Conservation (phyloP, 53 echinoderm and acorn worm species). For the Zoroaster sp. region DNA sequence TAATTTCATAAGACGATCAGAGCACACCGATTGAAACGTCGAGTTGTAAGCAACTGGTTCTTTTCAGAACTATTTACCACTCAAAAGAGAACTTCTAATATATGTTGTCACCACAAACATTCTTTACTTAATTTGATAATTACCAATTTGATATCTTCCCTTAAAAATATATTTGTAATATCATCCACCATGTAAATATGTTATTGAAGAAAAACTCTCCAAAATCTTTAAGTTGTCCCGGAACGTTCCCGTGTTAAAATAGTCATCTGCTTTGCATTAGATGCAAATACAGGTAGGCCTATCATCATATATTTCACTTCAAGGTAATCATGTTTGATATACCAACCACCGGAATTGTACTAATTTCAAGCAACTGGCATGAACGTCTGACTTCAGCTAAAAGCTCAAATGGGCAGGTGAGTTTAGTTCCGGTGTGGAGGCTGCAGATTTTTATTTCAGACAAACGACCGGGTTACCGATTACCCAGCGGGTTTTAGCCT, state of each 20-base stretch:
- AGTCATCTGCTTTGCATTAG: not conserved
- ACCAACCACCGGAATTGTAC: constrained; percentile 9
- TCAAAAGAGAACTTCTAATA: not conserved
- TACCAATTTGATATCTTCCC: not conserved
- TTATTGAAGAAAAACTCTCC: not conserved
- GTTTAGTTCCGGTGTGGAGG: constrained; percentile 8
- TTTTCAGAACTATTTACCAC: not conserved
- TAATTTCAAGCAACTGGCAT: not conserved
- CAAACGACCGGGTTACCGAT: constrained; percentile 16
- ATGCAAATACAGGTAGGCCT: not conserved
- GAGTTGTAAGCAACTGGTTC: not conserved
- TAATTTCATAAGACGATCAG: too few species aligned
- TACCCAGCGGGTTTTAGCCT: not conserved
- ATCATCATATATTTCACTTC: not conserved
- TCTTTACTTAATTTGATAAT: not conserved
- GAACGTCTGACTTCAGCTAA: not conserved
- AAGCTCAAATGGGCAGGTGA: not conserved
- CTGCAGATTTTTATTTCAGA: not conserved
- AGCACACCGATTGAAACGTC: not conserved
- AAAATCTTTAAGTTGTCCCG: not conserved
- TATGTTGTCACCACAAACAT: not conserved
- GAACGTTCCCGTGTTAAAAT: not conserved
- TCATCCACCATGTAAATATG: not conserved
- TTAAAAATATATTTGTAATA: not conserved
- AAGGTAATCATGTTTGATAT: constrained; percentile 2